A percentile compares a stretch with the other conserved stretches of the same genome.
Evolutionary conservation across 2,113 vertebrate species (phyloP).

Genomic region (Heliornis fulica): DNA sequence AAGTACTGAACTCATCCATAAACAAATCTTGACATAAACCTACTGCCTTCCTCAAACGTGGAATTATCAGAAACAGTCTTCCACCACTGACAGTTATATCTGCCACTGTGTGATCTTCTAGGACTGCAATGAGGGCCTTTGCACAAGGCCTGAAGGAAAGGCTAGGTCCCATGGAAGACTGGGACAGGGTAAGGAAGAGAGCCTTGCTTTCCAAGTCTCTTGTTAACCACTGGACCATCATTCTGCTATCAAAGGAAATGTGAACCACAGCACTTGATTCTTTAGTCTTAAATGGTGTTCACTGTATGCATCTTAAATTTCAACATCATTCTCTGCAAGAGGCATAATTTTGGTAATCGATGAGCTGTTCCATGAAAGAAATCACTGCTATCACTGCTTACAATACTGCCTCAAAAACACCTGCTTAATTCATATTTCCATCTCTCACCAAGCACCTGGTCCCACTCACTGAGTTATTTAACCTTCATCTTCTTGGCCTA

Average conservation of each 20-base stretch:
- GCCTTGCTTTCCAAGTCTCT: neutral
- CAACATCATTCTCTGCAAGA: neutral
- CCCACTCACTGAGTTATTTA: neutral
- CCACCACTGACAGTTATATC: neutral
- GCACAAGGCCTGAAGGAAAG: neutral
- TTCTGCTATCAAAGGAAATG: neutral
- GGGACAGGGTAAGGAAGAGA: neutral
- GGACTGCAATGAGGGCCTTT: neutral
- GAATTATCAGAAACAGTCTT: neutral
- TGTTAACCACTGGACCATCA: neutral
- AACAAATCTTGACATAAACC: neutral
- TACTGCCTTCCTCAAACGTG: neutral
- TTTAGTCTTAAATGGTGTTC: neutral
- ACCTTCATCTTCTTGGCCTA: neutral
- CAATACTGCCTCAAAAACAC: neutral
- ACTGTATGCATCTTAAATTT: neutral
- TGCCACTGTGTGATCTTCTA: neutral
- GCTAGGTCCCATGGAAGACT: neutral
- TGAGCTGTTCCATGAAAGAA: neutral
- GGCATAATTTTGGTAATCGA: fast-evolving
- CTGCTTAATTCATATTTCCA: neutral
- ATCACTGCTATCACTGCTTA: neutral
- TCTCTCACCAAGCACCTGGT: fast-evolving
- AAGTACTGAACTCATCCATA: neutral
- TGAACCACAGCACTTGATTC: neutral